Conservation (phyloP, 2,888 invertebrate genomes). For the Acheta domesticus region DNA sequence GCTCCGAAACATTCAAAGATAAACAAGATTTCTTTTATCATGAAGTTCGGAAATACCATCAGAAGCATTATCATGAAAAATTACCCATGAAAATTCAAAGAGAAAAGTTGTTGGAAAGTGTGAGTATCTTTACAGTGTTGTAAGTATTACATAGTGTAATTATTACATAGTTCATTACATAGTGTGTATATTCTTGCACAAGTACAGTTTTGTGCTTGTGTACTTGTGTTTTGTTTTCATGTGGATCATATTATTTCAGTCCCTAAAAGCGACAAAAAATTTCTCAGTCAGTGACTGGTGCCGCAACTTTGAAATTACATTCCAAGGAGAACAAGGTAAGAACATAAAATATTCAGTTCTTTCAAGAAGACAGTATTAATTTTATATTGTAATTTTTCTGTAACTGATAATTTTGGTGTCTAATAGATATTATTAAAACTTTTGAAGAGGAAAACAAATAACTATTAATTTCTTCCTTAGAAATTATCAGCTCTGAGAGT, state of each 20-base stretch:
- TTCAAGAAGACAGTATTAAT: too few relatives aligned
- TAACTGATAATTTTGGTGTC: too few relatives aligned
- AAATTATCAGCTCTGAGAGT: too few relatives aligned
- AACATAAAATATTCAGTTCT: not conserved
- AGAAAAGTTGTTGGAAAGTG: conserved; percentile 75
- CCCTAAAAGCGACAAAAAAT: conserved; percentile 79
- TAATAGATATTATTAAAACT: too few relatives aligned
- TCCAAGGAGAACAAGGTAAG: conserved; percentile 88
- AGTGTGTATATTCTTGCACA: not conserved
- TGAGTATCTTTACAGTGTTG: conserved; percentile 44
- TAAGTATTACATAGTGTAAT: too few relatives aligned
- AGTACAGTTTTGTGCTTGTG: not conserved
- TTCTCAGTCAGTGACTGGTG: conserved; percentile 92
- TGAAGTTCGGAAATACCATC: conserved; percentile 78
- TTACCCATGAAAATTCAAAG: conserved; percentile 76
- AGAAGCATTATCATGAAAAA: conserved; percentile 84
- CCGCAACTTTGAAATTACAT: conserved; percentile 87
- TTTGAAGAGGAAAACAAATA: too few relatives aligned
- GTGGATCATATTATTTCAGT: conserved; percentile 45
- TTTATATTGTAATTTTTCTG: too few relatives aligned
- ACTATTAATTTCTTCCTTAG: too few relatives aligned
- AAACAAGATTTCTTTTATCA: conserved; percentile 72
- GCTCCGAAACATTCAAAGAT: conserved; percentile 86
- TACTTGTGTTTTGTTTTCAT: conserved; percentile 24
- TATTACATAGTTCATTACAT: not conserved